A percentile compares a stretch with the other conserved stretches of the same genome.
Conservation (phyloP, 2,113 vertebrate species). For the Nycticorax nycticorax region DNA sequence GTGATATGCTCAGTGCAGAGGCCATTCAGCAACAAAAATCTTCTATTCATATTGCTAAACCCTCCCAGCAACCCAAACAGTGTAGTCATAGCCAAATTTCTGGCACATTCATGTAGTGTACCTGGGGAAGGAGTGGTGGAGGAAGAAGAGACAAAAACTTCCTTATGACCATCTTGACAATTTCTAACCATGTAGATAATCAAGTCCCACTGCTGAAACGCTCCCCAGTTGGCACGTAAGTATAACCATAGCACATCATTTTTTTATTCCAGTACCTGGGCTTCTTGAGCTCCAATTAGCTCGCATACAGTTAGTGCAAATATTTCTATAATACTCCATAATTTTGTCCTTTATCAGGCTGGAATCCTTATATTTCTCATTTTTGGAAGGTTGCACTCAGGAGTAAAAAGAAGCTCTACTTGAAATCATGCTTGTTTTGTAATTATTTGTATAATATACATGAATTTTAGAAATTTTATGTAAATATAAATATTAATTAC, state of each 20-base stretch:
- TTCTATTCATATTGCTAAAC: background rate
- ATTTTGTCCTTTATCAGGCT: background rate
- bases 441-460: background rate
- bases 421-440: background rate
- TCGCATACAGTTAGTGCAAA: background rate
- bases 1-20: background rate
- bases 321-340: background rate
- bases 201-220: background rate
- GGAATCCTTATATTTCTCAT: background rate
- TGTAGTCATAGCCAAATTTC: background rate
- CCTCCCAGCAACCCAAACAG: background rate
- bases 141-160: background rate
- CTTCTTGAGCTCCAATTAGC: background rate
- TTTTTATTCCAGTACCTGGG: background rate
- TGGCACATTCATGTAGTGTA: background rate
- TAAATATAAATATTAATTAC: background rate
- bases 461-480: background rate
- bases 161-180: background rate
- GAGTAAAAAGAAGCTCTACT: background rate
- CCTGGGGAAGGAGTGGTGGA: background rate
- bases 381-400: background rate
- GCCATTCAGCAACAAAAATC: background rate
- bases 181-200: background rate
- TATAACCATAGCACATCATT: background rate
- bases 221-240: fast-evolving